These are phyloP conservation scores for Micromys minutus DNA, from an alignment of 2,113 vertebrate genomes.

Conservation along the genomic window DNA sequence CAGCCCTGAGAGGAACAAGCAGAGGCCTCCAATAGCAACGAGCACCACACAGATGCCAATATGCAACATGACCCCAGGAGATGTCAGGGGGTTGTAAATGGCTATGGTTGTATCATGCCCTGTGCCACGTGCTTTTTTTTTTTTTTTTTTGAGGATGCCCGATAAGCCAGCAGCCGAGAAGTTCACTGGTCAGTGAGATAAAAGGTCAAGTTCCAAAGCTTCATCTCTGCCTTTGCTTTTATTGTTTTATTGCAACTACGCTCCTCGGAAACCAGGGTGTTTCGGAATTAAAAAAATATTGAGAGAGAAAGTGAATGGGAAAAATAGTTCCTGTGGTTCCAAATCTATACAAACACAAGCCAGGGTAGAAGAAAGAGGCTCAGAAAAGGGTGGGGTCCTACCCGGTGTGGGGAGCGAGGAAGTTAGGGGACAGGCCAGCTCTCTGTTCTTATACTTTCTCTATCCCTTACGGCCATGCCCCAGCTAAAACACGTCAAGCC, in stretches of 20 bases:
- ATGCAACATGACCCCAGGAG: background rate
- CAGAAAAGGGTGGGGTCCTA: background rate
- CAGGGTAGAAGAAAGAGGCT: background rate
- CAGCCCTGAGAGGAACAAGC: slow-evolving; percentile 89
- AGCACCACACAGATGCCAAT: fast-evolving
- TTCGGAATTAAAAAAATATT: background rate
- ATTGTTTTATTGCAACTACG: background rate
- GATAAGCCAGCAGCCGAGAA: background rate
- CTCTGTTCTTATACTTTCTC: background rate
- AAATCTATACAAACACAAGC: background rate
- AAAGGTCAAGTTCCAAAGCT: background rate
- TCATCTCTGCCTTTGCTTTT: background rate
- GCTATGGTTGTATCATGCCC: background rate
- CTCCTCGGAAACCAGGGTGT: background rate
- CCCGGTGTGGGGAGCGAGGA: background rate
- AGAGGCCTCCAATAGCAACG: background rate
- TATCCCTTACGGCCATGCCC: background rate
- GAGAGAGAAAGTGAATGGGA: background rate
- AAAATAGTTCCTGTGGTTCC: background rate
- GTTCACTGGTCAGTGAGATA: background rate
- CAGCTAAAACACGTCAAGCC: background rate
- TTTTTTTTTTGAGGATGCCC: too few species aligned
- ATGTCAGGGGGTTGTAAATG: fast-evolving
- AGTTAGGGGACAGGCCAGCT: background rate
- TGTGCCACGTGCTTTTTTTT: background rate